Evolutionary conservation across 1,140 invertebrate genomes (phyloP), one percentile per base, ranked within the genome.

Genomic region (Danaus plexippus): DNA sequence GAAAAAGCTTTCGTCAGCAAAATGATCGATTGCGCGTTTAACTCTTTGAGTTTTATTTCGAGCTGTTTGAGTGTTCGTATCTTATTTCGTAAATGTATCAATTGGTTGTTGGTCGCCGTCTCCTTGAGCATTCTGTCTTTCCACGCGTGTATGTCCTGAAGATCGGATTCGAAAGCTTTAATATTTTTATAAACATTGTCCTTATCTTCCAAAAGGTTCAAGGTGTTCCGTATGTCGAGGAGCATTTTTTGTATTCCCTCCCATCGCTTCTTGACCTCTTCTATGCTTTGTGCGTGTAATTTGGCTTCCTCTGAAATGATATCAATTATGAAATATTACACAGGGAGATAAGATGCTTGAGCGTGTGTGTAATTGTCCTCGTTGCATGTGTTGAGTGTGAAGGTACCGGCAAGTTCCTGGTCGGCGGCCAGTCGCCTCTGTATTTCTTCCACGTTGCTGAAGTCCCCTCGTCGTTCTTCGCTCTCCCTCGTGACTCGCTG

Each of bases 21-120:
- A 42, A 80, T 69, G 43, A 80, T 80, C 41, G 77, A 68, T 47
- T 80, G 75, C 47, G 77, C 80, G 59, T 75, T 77, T 42, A 84
- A 56, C 46, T 81, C 78, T 32, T 76, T 75, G 2, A 85, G 64
- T 50, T 75, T 77, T 60, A 71, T 71, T 52, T 83, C 77, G n/a
- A 82, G 68, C 54, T 85, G 77, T 53, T 77, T 77, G 10, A 86
- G 55, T n/a, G 66, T 59, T 9, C 78, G 70, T 18, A 85, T 63
- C 54, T 69, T 77, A 52, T 84, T 84, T 41, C 75, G 63, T 42
- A 83, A 64, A 32, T 87, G 81, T n/a, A 86, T 83, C 11, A 87
- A 68, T 48, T 76, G 81, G 40, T 82, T 76, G 58, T 71, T 73
- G 15, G 71, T 63, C 8, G 78, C 67, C 11, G 58, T 53, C 18